phyloP scores from a whole-genome alignment of 2,113 vertebrate genomes.

The Chlamydotis undulata region DNA sequence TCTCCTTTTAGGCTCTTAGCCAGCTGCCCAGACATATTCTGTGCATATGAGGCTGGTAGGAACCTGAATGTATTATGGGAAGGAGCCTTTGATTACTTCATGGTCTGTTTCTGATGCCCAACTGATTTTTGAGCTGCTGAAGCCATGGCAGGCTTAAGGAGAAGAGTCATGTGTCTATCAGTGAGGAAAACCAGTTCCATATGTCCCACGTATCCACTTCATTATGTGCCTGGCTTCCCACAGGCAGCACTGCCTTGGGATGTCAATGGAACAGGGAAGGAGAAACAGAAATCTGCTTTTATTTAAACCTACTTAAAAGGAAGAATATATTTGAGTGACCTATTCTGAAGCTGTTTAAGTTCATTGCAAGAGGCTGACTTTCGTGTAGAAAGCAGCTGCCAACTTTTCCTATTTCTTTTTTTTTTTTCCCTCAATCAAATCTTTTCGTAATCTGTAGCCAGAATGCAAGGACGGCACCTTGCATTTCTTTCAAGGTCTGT shows the following conservation, averaged over 20 bases:
- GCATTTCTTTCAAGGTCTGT: background rate
- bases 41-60: background rate
- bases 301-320: conserved; percentile 54
- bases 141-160: background rate
- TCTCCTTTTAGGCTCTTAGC: background rate
- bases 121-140: background rate
- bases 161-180: background rate
- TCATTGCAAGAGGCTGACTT: background rate
- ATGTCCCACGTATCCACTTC: background rate
- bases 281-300: conserved; percentile 58
- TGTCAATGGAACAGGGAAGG: background rate
- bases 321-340: conserved; percentile 35
- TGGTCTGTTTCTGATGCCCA: background rate
- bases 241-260: background rate
- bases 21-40: background rate
- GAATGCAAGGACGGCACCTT: background rate
- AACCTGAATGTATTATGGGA: background rate
- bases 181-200: background rate
- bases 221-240: conserved; percentile 20
- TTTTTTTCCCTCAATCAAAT: background rate
- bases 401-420: background rate
- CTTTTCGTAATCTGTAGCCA: background rate
- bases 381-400: background rate
- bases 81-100: background rate
- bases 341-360: conserved; percentile 20